Evolutionary conservation across 2,888 invertebrate genomes (phyloP), one percentile per base, ranked within the genome.

Genomic region (Achlya flavicornis): DNA sequence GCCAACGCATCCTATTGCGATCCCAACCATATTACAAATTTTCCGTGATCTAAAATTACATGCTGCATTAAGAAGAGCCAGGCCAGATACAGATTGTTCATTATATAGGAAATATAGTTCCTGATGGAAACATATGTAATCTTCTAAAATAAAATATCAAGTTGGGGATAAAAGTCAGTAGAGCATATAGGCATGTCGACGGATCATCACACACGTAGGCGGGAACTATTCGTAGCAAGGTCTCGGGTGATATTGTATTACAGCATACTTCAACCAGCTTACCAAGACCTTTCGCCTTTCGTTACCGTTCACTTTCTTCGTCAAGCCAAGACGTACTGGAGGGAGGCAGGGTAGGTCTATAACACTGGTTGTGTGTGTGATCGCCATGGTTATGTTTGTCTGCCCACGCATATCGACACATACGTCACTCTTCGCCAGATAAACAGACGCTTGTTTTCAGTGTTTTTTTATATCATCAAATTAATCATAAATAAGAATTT

Each of bases 161-260:
- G 71, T 77, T 76, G 75, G 73, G 77, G 78, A 79, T 73, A 73
- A 66, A 75, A 66, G 72, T 72, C 72, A 72, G 75, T 71, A 69
- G 70, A 77, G 73, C 19, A 72, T 75, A 72, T 72, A 76, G 72
- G 73, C 66, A 70, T 73, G 76, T 70, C 77, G 75, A 77, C 79
- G 72, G 76, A 78, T 83, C 81, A 86, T 84, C 84, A 71, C 71
- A 75, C 67, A 76, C 85, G 93, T 93, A 84, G 93, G 92, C 90
- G 91, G 86, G 74, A 81, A 85, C 92, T 93, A 93, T 93, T 93
- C 90, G 83, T 77, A 87, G 92, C 93, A 92, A 93, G 93, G 93
- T 89, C 91, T 89, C 91, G 85, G 66, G 75, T 85, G 87, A 92
- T 92, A 93, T 93, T 92, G 90, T 91, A 87, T 92, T 93, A 89